A percentile compares a stretch with the other conserved stretches of the same genome.
Evolutionary conservation across 1,140 invertebrate genomes (phyloP).

Genomic region (Hyposmocoma kahamanoa): DNA sequence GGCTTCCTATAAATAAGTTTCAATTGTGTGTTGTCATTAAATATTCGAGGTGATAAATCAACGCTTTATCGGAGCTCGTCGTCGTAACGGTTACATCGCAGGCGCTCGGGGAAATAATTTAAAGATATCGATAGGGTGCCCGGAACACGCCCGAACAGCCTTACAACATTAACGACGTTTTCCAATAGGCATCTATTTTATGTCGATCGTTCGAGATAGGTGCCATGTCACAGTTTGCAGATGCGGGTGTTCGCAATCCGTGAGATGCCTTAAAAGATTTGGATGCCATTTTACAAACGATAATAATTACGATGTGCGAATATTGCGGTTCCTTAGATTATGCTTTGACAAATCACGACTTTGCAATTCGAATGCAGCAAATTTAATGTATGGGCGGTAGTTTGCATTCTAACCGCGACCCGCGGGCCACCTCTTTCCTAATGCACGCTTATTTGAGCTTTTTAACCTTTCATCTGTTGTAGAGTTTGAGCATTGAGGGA

Average conservation of each 20-base stretch:
- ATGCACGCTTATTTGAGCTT: conserved; percentile 73
- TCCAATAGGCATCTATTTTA: conserved; percentile 4
- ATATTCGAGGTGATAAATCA: conserved; percentile 68
- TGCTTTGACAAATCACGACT: conserved; percentile 73
- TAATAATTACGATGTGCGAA: conserved; percentile 73
- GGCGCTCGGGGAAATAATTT: conserved; percentile 53
- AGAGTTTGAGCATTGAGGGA: conserved; percentile 59
- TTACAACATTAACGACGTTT: conserved; percentile 19
- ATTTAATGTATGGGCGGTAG: conserved; percentile 73
- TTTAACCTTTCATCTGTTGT: conserved; percentile 70
- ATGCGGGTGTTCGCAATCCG: too few species aligned
- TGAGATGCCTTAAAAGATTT: conserved; percentile 59
- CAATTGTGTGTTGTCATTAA: conserved; percentile 68
- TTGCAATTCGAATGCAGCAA: conserved; percentile 71
- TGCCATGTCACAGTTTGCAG: conserved; percentile 7
- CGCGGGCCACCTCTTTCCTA: conserved; percentile 70
- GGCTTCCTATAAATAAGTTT: conserved; percentile 59
- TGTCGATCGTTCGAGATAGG: conserved; percentile 2
- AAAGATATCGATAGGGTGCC: conserved; percentile 54
- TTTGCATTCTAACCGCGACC: conserved; percentile 72
- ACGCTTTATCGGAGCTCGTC: conserved; percentile 53
- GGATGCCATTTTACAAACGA: conserved; percentile 63
- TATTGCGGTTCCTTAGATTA: conserved; percentile 70
- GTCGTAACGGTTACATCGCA: conserved; percentile 52
- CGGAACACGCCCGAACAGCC: conserved; percentile 14